Base-by-base conservation (phyloP, 1,140 invertebrate genomes). In the Atta cephalotes region DNA sequence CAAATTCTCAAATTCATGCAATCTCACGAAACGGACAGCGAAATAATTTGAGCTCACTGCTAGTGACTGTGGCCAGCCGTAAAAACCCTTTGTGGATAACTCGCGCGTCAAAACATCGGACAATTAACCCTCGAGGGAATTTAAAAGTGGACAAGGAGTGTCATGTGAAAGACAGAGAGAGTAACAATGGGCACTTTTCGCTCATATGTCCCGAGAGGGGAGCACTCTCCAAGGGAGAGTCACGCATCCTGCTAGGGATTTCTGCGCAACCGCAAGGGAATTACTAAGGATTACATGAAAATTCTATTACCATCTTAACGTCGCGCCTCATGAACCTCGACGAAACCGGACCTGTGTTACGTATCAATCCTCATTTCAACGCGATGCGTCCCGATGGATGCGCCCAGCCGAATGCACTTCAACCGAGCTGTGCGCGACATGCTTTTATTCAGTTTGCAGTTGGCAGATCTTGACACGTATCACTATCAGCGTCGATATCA, bases 211-310 rank as follows among this genome's bases (percentile, higher is more conserved):
- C 89, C 18, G 14, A 53, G 28, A 25, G 49, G 16, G 25, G 74
- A 77, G 68, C 35, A 66, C 53, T 85, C 35, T 78, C 86, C 85
- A 79, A 87, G 84, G 87, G 85, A 82, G 63, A 45, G 35, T 51
- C 87, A 49, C 25, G 25, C 4, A 18, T 62, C 92, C 85, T 91
- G 39, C 39, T 45, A 45, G 85, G 90, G 80, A 0, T 85, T 92
- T 85, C 87, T 90, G 66, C 60, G 70, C 89, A 85, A 93, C 94
- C 94, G 90, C 94, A 91, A 89, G 94, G 94, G 94, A 95, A 94
- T 95, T 94, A 95, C 92, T 87, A 91, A 92, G 94, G 94, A 95
- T 95, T 95, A 95, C 95, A 95, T 93, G 95, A 93, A 95, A 95
- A 95, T 95, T 95, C 94, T 95, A 95, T 95, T 95, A 95, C 94